Evolutionary conservation across 2,888 invertebrate genomes (phyloP), one percentile per base, ranked within the genome.

Genomic region (Agonum fuliginosum): DNA sequence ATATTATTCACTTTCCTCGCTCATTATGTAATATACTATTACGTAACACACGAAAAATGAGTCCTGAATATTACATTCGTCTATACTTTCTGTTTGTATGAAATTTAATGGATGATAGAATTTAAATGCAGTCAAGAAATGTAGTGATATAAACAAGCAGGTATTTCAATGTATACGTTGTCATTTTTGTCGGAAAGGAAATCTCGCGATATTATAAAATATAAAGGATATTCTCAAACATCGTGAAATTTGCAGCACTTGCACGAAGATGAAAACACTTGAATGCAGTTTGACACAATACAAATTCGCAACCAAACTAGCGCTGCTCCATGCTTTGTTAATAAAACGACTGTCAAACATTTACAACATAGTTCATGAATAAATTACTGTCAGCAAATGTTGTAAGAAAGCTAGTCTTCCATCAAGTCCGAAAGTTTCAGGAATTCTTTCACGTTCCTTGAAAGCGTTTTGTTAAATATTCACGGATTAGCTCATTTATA

Each of bases 401-500:
- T 62, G 58, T 62, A 62, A 54, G 67, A 62, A 62, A 12, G 12
- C n/a, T n/a, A n/a, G n/a, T n/a, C 5, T 20, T 58, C 34, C 30
- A 14, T 30, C 34, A 58, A 58, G 62, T 62, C 62, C 8, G 19
- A 34, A 62, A 62, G 62, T 62, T 62, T 62, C 17, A 12, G 30
- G 41, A 41, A 24, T 70, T 46, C 24, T 70, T 70, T 70, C 70
- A 46, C 70, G 43, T 48, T 24, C 12, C 73, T 22, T 54, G 75
- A 77, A 58, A 58, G 54, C 37, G 54, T 54, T 54, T 41, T 30
- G 54, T 77, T 54, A 70, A 77, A 77, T 77, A 77, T 77, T 69
- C 77, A 77, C 54, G 43, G 43, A 77, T 77, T 70, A 77, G 77
- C 54, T 70, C 70, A 77, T 77, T 77, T 77, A 70, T 77, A 70